Conservation (phyloP, 2,797 vertebrate species). For the Thamnophis elegans region DNA sequence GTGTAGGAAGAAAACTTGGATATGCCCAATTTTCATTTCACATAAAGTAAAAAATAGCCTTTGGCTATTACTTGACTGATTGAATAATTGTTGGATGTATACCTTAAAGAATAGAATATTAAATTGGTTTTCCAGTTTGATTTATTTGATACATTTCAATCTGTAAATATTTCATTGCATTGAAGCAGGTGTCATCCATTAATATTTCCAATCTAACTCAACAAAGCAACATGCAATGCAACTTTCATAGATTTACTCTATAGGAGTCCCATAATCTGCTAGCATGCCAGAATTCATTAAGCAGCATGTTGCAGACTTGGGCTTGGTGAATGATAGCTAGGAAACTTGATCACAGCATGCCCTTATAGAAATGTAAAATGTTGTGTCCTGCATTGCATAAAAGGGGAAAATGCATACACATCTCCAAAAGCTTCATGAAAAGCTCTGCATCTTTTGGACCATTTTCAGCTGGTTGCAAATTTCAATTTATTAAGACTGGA, state of each 20-base stretch:
- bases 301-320: conserved; percentile 7
- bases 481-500: background rate
- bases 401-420: conserved; percentile 9
- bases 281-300: conserved; percentile 22
- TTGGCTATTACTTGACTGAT: background rate
- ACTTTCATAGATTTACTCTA: conserved; percentile 17
- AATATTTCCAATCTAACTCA: background rate
- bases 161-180: conserved; percentile 11
- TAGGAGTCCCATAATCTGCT: conserved; percentile 22
- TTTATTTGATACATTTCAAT: conserved; percentile 23
- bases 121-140: background rate
- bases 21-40: background rate
- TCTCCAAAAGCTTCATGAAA: conserved; percentile 14
- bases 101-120: conserved; percentile 2
- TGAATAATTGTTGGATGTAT: background rate
- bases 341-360: conserved; percentile 34
- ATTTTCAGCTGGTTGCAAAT: background rate
- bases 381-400: conserved; percentile 1
- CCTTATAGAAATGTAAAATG: conserved; percentile 28
- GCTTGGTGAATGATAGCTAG: conserved; percentile 19
- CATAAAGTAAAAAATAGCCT: background rate
- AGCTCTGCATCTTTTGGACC: background rate
- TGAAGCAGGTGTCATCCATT: background rate
- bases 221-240: conserved; percentile 17
- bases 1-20: background rate